Conservation (phyloP, 2,797 vertebrate species). For the Muraenolepis orangiensis region DNA sequence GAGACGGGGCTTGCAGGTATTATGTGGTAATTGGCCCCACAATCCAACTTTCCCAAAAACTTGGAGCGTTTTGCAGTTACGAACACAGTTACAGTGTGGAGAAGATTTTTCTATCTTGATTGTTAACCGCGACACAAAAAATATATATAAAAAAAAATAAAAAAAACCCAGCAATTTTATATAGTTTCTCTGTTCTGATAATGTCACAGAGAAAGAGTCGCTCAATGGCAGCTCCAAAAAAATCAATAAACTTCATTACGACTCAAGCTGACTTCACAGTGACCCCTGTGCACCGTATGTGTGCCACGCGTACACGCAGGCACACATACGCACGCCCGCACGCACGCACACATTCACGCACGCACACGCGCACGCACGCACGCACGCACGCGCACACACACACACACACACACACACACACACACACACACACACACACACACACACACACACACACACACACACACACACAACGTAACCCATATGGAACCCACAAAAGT, state of each 20-base stretch:
- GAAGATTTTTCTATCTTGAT: constrained; percentile 76
- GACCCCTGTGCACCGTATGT: constrained; percentile 65
- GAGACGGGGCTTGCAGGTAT: constrained; percentile 63
- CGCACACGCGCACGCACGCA: constrained; percentile 24
- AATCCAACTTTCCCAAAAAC: constrained; percentile 77
- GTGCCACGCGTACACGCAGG: constrained; percentile 41
- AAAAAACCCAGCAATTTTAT: constrained; percentile 80
- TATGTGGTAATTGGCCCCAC: constrained; percentile 72
- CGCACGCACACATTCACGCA: not conserved
- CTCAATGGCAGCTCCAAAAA: constrained; percentile 77
- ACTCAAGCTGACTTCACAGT: constrained; percentile 68
- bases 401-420: constrained; percentile 14
- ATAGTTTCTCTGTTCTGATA: constrained; percentile 75
- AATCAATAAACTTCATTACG: constrained; percentile 85
- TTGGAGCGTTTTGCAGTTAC: constrained; percentile 64
- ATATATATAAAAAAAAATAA: no score
- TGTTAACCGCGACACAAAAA: no score
- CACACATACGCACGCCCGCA: constrained; percentile 10
- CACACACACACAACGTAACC: constrained; percentile 20
- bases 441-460: constrained; percentile 27
- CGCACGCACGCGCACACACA: constrained; percentile 26
- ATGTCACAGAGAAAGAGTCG: constrained; percentile 71
- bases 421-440: constrained; percentile 26
- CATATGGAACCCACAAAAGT: constrained; percentile 19
- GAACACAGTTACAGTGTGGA: constrained; percentile 55